phyloP scores from a whole-genome alignment of 2,797 vertebrate species.

The Pangasius sanitwongsei region DNA sequence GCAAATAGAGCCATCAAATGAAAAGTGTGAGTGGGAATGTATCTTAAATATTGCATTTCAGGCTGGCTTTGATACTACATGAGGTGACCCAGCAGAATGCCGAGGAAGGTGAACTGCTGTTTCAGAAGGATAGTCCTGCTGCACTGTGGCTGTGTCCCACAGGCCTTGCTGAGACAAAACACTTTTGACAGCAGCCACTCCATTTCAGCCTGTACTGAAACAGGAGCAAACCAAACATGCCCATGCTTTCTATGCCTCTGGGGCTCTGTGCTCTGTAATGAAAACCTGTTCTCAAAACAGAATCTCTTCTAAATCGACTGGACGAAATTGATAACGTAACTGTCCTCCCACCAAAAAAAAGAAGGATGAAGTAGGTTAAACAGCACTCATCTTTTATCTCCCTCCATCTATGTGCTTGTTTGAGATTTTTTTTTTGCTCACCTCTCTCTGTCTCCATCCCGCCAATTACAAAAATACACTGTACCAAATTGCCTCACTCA shows the following conservation, averaged over 20 bases:
- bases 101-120: background rate
- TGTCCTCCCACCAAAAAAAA: background rate
- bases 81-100: background rate
- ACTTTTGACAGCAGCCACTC: slow-evolving; percentile 10
- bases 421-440: background rate
- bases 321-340: background rate
- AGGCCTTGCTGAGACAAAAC: slow-evolving; percentile 19
- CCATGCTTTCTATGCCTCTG: background rate
- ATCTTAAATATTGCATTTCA: background rate
- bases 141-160: background rate
- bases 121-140: background rate
- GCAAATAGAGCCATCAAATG: slow-evolving; percentile 9
- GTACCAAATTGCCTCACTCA: slow-evolving; percentile 5
- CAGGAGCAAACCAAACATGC: background rate
- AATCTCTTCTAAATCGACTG: background rate
- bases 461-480: slow-evolving; percentile 30
- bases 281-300: background rate
- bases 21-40: background rate
- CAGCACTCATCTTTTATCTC: background rate
- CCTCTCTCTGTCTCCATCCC: slow-evolving; percentile 51
- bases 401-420: background rate
- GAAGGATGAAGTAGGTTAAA: background rate
- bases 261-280: background rate
- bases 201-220: background rate
- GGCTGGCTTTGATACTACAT: background rate